phyloP scores from a whole-genome alignment of 30 jellyfish, hydroid and myxozoan species.

The Mastigias papua region DNA sequence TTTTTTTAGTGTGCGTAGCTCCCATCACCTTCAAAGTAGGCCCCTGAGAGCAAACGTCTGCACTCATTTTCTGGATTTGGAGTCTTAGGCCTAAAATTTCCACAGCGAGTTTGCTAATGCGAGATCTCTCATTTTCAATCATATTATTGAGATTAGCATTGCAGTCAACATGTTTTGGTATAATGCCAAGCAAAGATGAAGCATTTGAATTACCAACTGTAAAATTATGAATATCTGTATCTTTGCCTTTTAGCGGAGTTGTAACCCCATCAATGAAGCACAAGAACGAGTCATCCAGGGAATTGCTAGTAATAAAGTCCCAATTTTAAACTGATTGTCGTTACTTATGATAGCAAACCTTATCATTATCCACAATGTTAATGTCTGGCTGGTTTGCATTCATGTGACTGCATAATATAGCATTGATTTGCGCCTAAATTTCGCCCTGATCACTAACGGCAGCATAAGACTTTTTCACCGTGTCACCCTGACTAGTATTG shows the following conservation, averaged over 20 bases:
- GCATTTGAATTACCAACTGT: not conserved
- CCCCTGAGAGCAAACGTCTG: not conserved
- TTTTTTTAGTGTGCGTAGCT: not conserved
- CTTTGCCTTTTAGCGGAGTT: not conserved
- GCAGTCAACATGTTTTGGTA: not conserved
- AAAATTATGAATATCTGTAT: not conserved
- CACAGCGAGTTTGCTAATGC: not conserved
- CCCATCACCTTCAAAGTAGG: not conserved
- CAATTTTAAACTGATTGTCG: not conserved
- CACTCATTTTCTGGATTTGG: no score
- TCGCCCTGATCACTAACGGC: not conserved
- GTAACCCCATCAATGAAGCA: not conserved
- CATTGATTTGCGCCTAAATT: not conserved
- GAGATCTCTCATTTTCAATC: not conserved
- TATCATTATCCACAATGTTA: not conserved
- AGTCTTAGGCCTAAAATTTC: not conserved
- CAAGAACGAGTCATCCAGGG: not conserved
- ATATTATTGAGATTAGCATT: not conserved
- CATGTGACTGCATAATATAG: not conserved
- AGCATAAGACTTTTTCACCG: not conserved
- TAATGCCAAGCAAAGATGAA: not conserved
- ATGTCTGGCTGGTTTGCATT: not conserved
- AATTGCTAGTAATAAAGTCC: not conserved
- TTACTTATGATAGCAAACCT: not conserved
- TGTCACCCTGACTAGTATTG: not conserved